Evolutionary conservation across 2,113 vertebrate species (phyloP).

Genomic region (Phycodurus eques): DNA sequence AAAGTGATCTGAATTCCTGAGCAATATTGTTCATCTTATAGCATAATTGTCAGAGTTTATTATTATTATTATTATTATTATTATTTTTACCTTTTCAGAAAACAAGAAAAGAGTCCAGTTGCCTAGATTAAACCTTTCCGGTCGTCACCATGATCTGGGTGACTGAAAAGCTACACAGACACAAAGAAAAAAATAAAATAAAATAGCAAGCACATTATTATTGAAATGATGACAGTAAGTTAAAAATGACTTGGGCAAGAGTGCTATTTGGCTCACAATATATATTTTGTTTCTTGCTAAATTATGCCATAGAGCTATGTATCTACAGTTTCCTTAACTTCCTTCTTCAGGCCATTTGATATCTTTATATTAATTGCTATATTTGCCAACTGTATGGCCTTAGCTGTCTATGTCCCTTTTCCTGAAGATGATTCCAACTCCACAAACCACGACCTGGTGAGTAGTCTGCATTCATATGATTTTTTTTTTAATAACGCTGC

Average conservation of each 20-base stretch:
- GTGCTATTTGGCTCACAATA: neutral
- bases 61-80: too few species aligned
- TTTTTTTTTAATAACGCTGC: neutral
- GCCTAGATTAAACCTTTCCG: too few species aligned
- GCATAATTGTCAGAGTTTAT: too few species aligned
- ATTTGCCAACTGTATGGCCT: conserved; percentile 99
- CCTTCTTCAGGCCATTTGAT: conserved; percentile 93
- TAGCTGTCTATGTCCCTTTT: conserved; percentile 99
- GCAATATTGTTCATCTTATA: neutral
- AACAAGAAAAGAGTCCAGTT: neutral
- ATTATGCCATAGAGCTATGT: neutral
- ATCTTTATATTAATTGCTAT: conserved; percentile 99
- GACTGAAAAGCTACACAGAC: too few species aligned
- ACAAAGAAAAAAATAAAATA: too few species aligned
- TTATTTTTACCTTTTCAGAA: too few species aligned
- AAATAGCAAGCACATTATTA: neutral
- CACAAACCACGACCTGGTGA: conserved; percentile 99
- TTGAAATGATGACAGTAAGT: neutral
- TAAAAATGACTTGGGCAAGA: neutral
- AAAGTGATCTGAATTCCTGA: neutral
- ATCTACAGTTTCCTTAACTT: conserved; percentile 79
- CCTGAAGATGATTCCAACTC: conserved; percentile 99
- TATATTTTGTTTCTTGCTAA: neutral
- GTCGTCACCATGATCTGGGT: too few species aligned
- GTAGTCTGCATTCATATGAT: conserved; percentile 52